Conservation (phyloP, 2,888 invertebrate genomes). For the Chrysolina haemoptera region DNA sequence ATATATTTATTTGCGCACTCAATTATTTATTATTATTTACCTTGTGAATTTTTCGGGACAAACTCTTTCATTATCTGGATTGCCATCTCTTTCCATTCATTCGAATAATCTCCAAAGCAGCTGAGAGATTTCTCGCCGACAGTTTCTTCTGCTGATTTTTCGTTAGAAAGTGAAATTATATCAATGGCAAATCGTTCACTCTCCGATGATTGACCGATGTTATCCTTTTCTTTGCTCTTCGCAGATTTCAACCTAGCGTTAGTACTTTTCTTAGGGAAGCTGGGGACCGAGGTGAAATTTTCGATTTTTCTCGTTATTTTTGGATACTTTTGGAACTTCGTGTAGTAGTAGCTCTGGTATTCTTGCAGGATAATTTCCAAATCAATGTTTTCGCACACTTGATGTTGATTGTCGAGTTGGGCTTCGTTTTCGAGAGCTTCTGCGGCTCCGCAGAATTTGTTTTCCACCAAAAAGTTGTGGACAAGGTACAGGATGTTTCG, state of each 20-base stretch:
- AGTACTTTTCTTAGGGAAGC: constrained; percentile 54
- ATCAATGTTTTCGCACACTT: constrained; percentile 93
- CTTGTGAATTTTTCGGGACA: constrained; percentile 73
- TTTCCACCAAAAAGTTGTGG: constrained; percentile 77
- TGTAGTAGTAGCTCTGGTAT: constrained; percentile 88
- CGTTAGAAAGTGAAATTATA: constrained; percentile 52
- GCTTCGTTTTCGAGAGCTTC: constrained; percentile 81
- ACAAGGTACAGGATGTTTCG: constrained; percentile 77
- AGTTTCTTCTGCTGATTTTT: constrained; percentile 34
- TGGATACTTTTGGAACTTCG: constrained; percentile 90
- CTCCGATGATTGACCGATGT: constrained; percentile 55
- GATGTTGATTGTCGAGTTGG: constrained; percentile 77
- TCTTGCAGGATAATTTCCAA: constrained; percentile 90
- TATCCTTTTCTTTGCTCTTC: constrained; percentile 41
- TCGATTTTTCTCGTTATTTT: constrained; percentile 78
- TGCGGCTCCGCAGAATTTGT: constrained; percentile 77
- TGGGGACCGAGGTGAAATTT: constrained; percentile 28
- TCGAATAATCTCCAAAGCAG: constrained; percentile 65
- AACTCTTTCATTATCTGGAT: constrained; percentile 78
- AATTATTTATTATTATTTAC: constrained; percentile 62
- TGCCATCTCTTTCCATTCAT: constrained; percentile 78
- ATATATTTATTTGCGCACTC: too few relatives aligned
- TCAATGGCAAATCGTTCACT: constrained; percentile 59
- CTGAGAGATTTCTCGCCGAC: constrained; percentile 48
- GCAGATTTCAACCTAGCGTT: constrained; percentile 33